Base-by-base conservation (phyloP, 2,888 invertebrate species). In the Diarsia mendica region DNA sequence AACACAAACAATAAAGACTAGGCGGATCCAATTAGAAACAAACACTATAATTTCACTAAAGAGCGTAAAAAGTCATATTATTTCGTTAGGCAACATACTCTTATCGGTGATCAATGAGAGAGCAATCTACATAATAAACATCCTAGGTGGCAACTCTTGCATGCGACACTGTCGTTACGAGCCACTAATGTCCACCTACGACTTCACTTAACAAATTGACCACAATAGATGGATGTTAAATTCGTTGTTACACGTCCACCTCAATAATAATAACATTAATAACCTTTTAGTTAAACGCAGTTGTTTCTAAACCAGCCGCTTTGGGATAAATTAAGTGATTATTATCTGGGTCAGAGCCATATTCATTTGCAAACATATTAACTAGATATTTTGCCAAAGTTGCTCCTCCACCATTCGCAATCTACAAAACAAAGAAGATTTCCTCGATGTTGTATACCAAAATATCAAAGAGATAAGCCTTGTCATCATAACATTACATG, bases 141-240 rank as follows among this genome's bases (percentile, higher is more conserved):
- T 91, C 89, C 85, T 84, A 88, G 87, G 87, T 86, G 87, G 85
- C 65, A 82, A 80, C 77, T 87, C 84, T 75, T 77, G 93, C 95
- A 95, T 95, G 95, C 95, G 88, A 95, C 90, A 83, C 79, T 81
- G 92, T 95, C 95, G 91, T 95, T 95, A 95, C 91, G 87, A 86
- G 82, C 82, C 89, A 85, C 89, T 93, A 92, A 94, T 93, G 92
- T 88, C 90, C 91, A 92, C 91, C 89, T 91, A 91, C 89, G 89
- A 91, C 92, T 89, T 91, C 94, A 93, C 93, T 94, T 94, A 94
- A 93, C 93, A 93, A 95, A 95, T 94, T 94, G 94, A 93, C 91
- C 89, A 90, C 89, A 89, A 89, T 90, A 89, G 91, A 92, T 90
- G 82, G 53, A 78, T 20, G 67, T 85, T 81, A 82, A 78, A 83